Evolutionary conservation across 2,113 vertebrate species (phyloP).

Genomic region (Paramisgurnus dabryanus): DNA sequence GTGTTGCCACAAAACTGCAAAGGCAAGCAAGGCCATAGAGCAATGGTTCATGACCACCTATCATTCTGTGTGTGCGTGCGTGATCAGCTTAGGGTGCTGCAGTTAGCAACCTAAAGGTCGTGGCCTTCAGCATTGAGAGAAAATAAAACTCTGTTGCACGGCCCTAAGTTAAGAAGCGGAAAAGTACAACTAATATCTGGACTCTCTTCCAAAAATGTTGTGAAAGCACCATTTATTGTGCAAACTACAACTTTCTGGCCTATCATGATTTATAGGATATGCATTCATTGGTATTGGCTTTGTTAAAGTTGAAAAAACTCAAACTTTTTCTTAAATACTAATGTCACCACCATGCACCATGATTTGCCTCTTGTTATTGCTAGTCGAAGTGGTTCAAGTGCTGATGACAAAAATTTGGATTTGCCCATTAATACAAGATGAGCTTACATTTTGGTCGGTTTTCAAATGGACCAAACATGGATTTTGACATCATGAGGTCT

Average conservation of each 20-base stretch:
- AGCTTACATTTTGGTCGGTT: too few relatives aligned
- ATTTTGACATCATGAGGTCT: too few relatives aligned
- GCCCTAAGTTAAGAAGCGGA: constrained; percentile 21
- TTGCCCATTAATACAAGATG: too few relatives aligned
- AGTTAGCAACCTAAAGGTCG: constrained; percentile 48
- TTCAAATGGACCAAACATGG: too few relatives aligned
- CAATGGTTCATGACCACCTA: constrained; percentile 59
- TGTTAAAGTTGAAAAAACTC: not conserved
- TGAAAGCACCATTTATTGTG: not conserved
- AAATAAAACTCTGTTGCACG: constrained; percentile 41
- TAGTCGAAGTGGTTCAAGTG: too few relatives aligned
- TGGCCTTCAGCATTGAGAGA: constrained; percentile 38
- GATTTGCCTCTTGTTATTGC: too few relatives aligned
- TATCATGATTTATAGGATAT: not conserved
- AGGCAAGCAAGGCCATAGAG: constrained; percentile 70
- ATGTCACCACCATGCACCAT: too few relatives aligned
- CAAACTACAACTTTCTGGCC: not conserved
- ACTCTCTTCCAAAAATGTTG: not conserved
- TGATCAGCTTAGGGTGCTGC: constrained; percentile 45
- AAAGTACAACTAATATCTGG: constrained; percentile 2
- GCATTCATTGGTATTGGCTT: not conserved
- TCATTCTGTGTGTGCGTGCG: constrained; percentile 52
- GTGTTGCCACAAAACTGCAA: constrained; percentile 71
- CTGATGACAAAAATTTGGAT: too few relatives aligned
- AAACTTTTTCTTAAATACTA: too few relatives aligned